A percentile compares a stretch with the other conserved stretches of the same genome.
Conservation (phyloP, 2,797 vertebrate species). For the Pipistrellus kuhlii region DNA sequence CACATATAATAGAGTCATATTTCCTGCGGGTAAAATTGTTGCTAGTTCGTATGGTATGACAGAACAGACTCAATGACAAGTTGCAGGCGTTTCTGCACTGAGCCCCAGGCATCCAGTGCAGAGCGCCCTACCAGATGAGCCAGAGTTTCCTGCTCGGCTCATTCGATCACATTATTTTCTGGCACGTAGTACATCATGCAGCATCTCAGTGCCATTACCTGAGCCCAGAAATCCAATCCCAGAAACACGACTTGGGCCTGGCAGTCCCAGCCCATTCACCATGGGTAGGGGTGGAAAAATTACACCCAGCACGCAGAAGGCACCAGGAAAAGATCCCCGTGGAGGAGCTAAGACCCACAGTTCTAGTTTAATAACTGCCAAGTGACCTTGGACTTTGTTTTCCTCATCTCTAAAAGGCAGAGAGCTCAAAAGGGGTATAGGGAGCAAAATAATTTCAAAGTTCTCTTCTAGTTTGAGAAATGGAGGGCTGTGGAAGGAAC, state of each 20-base stretch:
- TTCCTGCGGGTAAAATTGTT: slow-evolving; percentile 51
- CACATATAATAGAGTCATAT: slow-evolving; percentile 60
- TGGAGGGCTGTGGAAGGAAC: neutral
- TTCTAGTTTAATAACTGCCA: neutral
- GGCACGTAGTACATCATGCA: too few species aligned
- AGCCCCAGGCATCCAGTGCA: neutral
- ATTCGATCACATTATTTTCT: neutral
- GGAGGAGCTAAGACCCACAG: neutral
- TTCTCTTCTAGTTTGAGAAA: neutral
- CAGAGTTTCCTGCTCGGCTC: neutral
- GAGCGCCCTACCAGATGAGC: neutral
- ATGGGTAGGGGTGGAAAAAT: neutral
- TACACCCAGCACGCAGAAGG: neutral
- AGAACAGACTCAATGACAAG: slow-evolving; percentile 40
- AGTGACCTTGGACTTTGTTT: neutral
- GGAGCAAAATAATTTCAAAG: neutral
- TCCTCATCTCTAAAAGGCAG: neutral
- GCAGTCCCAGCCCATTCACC: neutral
- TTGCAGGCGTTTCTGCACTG: neutral
- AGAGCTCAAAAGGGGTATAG: neutral
- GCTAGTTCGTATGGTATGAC: slow-evolving; percentile 1
- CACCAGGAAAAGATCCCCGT: neutral
- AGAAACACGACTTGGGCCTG: neutral
- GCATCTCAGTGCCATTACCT: neutral
- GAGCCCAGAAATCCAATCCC: neutral